Percentiles rank a stretch among this genome's conserved stretches.
phyloP scores from a whole-genome alignment of 1,140 invertebrate species.

The Conus ventricosus region DNA sequence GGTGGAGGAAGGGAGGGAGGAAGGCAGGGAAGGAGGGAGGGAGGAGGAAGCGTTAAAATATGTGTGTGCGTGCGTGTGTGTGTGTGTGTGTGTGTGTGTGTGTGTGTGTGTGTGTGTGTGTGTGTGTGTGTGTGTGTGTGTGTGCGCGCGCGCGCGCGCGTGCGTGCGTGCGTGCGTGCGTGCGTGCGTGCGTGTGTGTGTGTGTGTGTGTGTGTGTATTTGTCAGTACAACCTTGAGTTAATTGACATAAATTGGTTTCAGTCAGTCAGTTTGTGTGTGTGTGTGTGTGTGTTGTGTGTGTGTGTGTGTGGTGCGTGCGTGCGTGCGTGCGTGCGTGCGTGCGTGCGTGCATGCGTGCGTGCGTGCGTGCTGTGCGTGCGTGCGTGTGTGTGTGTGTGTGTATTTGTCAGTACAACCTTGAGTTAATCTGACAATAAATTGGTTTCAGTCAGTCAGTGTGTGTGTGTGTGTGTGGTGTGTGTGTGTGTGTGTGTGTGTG shows the following conservation, averaged over 20 bases:
- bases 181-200: background rate
- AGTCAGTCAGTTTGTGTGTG: too few relatives aligned
- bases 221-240: too few relatives aligned
- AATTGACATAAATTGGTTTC: too few relatives aligned
- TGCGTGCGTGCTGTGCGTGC: too few relatives aligned
- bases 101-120: background rate
- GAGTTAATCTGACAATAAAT: too few relatives aligned
- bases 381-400: too few relatives aligned
- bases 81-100: background rate
- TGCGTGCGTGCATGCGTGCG: too few relatives aligned
- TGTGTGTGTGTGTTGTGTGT: too few relatives aligned
- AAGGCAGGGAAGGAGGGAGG: conserved; percentile 2
- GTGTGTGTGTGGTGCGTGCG: too few relatives aligned
- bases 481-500: background rate
- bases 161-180: background rate
- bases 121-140: background rate
- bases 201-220: background rate
- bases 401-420: too few relatives aligned
- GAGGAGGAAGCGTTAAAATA: background rate
- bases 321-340: too few relatives aligned
- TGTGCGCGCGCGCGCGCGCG: background rate
- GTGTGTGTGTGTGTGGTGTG: background rate
- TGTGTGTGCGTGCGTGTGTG: background rate
- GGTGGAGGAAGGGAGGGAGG: background rate
- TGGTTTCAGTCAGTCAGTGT: background rate